Evolutionary conservation across 2,888 invertebrate species (phyloP).

Genomic region (Ecliptopera silaceata): DNA sequence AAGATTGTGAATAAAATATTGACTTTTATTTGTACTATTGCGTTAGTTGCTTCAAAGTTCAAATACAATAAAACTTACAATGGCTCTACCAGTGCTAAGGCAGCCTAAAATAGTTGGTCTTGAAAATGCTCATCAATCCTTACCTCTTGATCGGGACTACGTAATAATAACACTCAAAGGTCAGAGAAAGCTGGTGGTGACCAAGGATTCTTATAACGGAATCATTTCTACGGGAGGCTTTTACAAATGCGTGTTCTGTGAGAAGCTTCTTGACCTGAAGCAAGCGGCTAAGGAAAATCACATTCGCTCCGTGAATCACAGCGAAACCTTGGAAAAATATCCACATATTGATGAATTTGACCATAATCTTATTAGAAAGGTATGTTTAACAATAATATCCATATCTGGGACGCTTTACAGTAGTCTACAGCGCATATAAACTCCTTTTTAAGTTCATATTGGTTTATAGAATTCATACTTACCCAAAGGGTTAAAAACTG

Average conservation of each 20-base stretch:
- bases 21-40: too few species aligned
- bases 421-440: too few species aligned
- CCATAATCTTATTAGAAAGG: slow-evolving; percentile 61
- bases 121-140: slow-evolving; percentile 17
- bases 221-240: slow-evolving; percentile 50
- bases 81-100: slow-evolving; percentile 51
- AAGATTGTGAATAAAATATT: too few species aligned
- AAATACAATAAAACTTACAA: slow-evolving; percentile 12
- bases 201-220: slow-evolving; percentile 61
- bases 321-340: slow-evolving; percentile 41
- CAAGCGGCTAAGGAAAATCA: slow-evolving; percentile 51
- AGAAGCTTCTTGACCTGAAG: slow-evolving; percentile 44
- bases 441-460: too few species aligned
- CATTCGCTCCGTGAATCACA: slow-evolving; percentile 47
- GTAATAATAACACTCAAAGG: slow-evolving; percentile 59
- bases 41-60: too few species aligned
- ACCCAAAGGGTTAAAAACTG: too few species aligned
- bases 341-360: slow-evolving; percentile 55
- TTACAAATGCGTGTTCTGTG: slow-evolving; percentile 60
- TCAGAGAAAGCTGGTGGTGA: slow-evolving; percentile 55
- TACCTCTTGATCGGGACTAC: slow-evolving; percentile 36
- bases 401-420: too few species aligned
- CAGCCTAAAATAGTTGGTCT: slow-evolving; percentile 44
- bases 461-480: too few species aligned
- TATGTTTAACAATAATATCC: slow-evolving; percentile 26